Evolutionary conservation across 2,797 vertebrate genomes (phyloP), one percentile per base, ranked within the genome.

Genomic region (Melanogrammus aeglefinus): DNA sequence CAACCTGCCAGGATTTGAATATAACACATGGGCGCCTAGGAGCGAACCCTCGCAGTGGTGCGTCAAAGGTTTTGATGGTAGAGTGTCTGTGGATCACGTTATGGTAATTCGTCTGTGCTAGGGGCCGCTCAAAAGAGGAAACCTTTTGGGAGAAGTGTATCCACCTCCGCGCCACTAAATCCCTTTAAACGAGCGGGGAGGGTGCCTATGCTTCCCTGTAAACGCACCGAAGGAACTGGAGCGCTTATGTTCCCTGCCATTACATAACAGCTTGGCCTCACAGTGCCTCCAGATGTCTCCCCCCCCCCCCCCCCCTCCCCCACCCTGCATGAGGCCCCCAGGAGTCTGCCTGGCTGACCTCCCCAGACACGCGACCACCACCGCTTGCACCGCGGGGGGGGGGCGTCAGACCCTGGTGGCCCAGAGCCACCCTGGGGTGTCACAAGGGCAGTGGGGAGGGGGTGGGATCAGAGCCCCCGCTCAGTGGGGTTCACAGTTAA

Each of bases 131-230:
- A n/a, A 69, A 71, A 71, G 27, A 63, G 57, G 57, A 63, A 63
- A 21, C 47, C 14, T 18, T 51, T 51, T 6, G 47, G 76, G 14
- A 80, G 38, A 39, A 63, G 57, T 21, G 76, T 73, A 84, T 78
- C 57, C 57, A 63, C 90, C 87, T 83, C 81, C 82, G 77, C 76
- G 84, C n/a, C 57, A 74, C 41, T 80, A 90, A 92, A 92, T 92
- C 78, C 87, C 83, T 92, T 86, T 83, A 83, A 63, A 82, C 78
- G 80, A 82, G 85, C 78, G 35, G 79, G 35, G 79, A n/a, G n/a
- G 82, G 86, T 80, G 82, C 82, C 80, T 90, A 86, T 79, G 78
- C 78, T 88, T 93, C 88, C 90, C 86, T 57, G 73, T 82, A 87
- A 93, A 92, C 88, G 92, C 76, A 77, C 80, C 8, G 12, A 75